phyloP scores from a whole-genome alignment of 2,797 vertebrate species.

The Rhodeus uyekii region DNA sequence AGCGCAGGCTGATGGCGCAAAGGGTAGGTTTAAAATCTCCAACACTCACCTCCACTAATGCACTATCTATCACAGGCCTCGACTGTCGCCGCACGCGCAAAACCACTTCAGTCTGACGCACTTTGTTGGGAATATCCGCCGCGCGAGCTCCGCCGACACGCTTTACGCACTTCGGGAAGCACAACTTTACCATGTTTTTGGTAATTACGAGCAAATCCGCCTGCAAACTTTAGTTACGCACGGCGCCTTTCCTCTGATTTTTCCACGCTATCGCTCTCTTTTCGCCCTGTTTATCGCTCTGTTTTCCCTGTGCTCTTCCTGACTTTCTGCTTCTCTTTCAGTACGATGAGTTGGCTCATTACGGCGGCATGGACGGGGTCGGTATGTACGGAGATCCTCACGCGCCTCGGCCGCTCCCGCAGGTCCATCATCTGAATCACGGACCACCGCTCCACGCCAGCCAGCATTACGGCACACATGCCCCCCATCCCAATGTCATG shows the following conservation, averaged over 20 bases:
- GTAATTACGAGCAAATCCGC: constrained; percentile 79
- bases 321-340: constrained; percentile 76
- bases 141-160: constrained; percentile 69
- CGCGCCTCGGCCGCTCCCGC: constrained; percentile 95
- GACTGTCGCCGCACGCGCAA: constrained; percentile 76
- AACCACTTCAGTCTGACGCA: constrained; percentile 73
- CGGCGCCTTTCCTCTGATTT: not conserved
- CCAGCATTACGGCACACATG: constrained; percentile 98
- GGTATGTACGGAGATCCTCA: constrained; percentile 99
- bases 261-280: not conserved
- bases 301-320: constrained; percentile 48
- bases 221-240: constrained; percentile 22
- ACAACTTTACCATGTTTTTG: constrained; percentile 90
- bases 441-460: constrained; percentile 98
- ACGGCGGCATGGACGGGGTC: constrained; percentile 99
- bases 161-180: constrained; percentile 70
- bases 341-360: constrained; percentile 99
- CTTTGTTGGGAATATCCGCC: constrained; percentile 70
- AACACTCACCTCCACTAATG: constrained; percentile 90
- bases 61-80: constrained; percentile 86
- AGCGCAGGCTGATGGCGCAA: constrained; percentile 99
- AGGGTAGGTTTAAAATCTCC: constrained; percentile 99
- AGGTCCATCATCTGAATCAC: constrained; percentile 99
- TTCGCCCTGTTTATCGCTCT: too few relatives aligned
- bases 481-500: constrained; percentile 98